Evolutionary conservation across 2,797 vertebrate genomes (phyloP), one percentile per base, ranked within the genome.

Genomic region (Delichon dasypus): DNA sequence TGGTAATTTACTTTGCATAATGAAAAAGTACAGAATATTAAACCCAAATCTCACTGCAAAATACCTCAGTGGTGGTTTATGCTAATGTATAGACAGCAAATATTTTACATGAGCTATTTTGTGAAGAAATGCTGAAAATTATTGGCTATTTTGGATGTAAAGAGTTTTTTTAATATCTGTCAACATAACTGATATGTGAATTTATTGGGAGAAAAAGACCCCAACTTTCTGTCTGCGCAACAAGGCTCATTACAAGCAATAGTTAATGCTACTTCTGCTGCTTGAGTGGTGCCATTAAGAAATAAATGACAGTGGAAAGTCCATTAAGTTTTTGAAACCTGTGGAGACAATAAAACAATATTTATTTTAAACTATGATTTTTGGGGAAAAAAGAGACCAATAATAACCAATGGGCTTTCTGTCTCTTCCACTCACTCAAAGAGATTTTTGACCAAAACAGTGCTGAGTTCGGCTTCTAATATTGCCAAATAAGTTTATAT

Each of bases 1-100:
- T 94, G 60, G 70, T 91, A 96, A 97, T 97, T 97, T 96, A 93
- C 85, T 95, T 96, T 70, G 66, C 92, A 42, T 77, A 91, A 91
- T 91, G 95, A 95, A 92, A 75, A 96, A 89, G 57, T 88, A 85
- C 65, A 90, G 82, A 93, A 84, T 93, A 36, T 19, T 96, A 85
- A 93, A 90, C 34, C 38, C 74, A 96, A 94, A 92, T 90, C 72
- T n/a, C 34, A 27, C 42, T 30, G 45, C n/a, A 74, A 34, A 85
- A 92, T 22, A 74, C 11, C 51, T 85, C 44, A 47, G 22, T 66
- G 29, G 32, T 60, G 32, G 6, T 1, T 83, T 93, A 67, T 89
- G 50, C 29, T 85, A 92, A 62, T 57, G 10, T 40, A 75, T 16
- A 8, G 32, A 45, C 77, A 44, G 10, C 9, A 75, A 80, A 14